These are phyloP conservation scores for Gracilinanus agilis DNA, from an alignment of 2,113 vertebrate species.

Conservation along the genomic window DNA sequence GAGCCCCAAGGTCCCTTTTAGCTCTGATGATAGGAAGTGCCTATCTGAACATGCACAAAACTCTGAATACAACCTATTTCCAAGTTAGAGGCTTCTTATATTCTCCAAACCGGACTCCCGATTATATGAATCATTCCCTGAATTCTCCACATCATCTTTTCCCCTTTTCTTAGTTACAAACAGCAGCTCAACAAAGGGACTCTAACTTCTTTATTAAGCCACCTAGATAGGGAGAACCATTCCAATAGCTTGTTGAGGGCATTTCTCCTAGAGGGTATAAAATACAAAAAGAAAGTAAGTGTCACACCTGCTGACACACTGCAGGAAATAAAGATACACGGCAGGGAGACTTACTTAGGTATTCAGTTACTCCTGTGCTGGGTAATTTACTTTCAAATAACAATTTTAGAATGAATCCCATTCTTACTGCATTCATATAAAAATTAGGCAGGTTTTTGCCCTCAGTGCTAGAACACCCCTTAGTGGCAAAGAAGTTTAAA, in stretches of 20 bases:
- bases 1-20: not conserved
- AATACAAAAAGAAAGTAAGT: slow-evolving; percentile 30
- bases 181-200: not conserved
- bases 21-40: not conserved
- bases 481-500: slow-evolving; percentile 64
- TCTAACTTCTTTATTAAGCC: not conserved
- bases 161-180: not conserved
- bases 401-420: not conserved
- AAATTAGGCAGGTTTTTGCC: not conserved
- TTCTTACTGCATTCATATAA: not conserved
- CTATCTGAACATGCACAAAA: not conserved
- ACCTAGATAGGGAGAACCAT: not conserved
- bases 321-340: not conserved
- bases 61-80: not conserved
- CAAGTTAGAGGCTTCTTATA: not conserved
- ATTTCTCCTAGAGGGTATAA: slow-evolving; percentile 1
- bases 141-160: not conserved
- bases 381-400: slow-evolving; percentile 60
- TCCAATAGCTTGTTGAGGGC: not conserved
- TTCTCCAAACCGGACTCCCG: not conserved
- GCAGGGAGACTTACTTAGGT: slow-evolving; percentile 26
- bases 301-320: not conserved
- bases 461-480: slow-evolving; percentile 26
- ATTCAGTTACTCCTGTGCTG: not conserved
- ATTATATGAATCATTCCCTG: not conserved